These are phyloP conservation scores for Stylophora pistillata DNA, from an alignment of 64 coral and sea anemone species.

Conservation along the genomic window DNA sequence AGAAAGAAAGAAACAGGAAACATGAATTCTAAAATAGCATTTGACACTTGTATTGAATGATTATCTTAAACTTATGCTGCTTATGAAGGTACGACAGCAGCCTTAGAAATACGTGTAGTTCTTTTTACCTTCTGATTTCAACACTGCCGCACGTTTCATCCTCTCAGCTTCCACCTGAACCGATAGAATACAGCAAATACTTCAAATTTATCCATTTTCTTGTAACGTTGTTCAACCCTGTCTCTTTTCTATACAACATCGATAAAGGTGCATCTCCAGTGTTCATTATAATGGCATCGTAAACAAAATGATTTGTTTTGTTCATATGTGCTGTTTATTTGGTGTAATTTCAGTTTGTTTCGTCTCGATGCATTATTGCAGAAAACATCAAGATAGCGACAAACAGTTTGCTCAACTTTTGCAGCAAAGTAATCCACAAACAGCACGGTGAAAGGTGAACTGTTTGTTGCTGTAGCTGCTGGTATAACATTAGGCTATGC, in stretches of 20 bases:
- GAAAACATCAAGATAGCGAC: background rate
- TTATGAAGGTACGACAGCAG: background rate
- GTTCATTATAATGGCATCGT: no score
- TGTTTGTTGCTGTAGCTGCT: no score
- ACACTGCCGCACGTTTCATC: constrained; percentile 89
- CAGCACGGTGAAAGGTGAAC: no score
- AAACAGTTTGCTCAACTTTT: no score
- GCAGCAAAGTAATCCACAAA: no score
- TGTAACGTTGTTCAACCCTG: no score
- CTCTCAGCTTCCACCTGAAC: constrained; percentile 97
- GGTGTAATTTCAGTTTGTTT: background rate
- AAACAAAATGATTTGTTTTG: background rate
- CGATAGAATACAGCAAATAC: background rate
- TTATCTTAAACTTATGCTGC: background rate
- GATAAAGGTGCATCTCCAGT: no score
- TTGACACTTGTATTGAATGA: background rate
- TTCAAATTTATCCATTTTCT: background rate
- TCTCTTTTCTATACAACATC: no score
- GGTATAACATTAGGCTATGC: no score
- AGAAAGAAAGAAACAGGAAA: no score
- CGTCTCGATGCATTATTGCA: background rate
- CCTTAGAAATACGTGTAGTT: background rate
- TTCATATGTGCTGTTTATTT: background rate
- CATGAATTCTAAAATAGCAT: no score
- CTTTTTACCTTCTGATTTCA: constrained; percentile 88